Base-by-base conservation (phyloP, 53 echinoderm and acorn worm species). In the Glandiceps talaboti region DNA sequence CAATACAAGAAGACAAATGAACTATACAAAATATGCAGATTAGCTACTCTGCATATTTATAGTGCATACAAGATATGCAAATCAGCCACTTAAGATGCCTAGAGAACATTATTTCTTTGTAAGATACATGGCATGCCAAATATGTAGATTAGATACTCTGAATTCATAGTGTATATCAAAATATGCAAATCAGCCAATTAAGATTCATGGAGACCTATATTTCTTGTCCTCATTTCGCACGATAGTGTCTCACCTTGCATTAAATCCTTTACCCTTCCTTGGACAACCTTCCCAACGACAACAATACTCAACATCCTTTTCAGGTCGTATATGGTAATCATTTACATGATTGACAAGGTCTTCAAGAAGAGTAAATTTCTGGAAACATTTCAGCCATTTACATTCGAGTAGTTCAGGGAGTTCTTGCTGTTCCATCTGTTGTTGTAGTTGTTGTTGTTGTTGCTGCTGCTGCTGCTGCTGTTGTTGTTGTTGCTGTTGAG, bases 231-330 rank as follows among this genome's bases (percentile, higher is more conserved):
- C 28, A 45, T 30, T 30, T 1, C n/a, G n/a, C n/a, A n/a, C n/a
- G n/a, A n/a, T n/a, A n/a, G 73, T 81, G 0, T 32, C 81, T 74
- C 80, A 93, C 97, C 93, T 97, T 79, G 97, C 97, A 82, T 97
- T 97, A 79, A 97, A 97, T 45, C 91, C 91, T 77, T 97, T 97
- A 0, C 97, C 97, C 33, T 91, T 93, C 27, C 97, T 33, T 25
- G 89, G 89, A 72, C 97, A 97, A 14, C 97, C 89, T 33, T 93
- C 93, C 97, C 93, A 97, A 29, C 83, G 76, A 73, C 97, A 97
- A 83, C 93, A 89, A 76, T 93, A 97, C 83, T 93, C 97, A 14
- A 85, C 85, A 27, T 91, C 97, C 45, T 89, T 86, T 75, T 87
- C 91, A 32, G 92, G 80, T n/a, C 89, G 77, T 31, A 97, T 89